These are phyloP conservation scores for Carassius gibelio DNA, from an alignment of 2,113 vertebrate genomes.

Conservation along the genomic window DNA sequence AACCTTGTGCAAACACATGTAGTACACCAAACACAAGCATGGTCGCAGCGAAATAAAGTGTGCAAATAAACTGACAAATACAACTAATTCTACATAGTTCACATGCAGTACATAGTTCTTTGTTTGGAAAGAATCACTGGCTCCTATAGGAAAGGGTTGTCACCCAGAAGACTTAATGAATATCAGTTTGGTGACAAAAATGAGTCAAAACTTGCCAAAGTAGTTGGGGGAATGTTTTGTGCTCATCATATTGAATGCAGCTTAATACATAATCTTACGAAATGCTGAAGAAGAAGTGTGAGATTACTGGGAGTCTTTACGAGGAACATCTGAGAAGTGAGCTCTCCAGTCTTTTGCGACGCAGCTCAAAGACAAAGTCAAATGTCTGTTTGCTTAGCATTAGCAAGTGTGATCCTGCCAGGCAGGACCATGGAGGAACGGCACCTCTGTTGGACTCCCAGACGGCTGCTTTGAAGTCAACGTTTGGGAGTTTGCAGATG, in stretches of 20 bases:
- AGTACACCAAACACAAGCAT: neutral
- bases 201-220: neutral
- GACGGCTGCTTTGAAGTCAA: slow-evolving; percentile 69
- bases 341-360: neutral
- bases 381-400: slow-evolving; percentile 63
- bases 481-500: slow-evolving; percentile 47
- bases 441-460: slow-evolving; percentile 65
- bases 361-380: slow-evolving; percentile 34
- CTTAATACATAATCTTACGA: neutral
- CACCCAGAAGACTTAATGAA: neutral
- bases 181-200: neutral
- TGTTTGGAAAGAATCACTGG: neutral
- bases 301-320: neutral
- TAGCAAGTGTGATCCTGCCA: slow-evolving; percentile 71
- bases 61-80: neutral
- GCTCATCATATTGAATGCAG: neutral
- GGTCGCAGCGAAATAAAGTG: neutral
- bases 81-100: neutral
- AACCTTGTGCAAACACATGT: slow-evolving; percentile 22
- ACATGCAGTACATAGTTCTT: neutral
- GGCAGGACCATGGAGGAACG: slow-evolving; percentile 60
- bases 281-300: neutral
- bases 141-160: neutral
- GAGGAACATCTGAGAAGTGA: neutral
- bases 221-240: neutral